Percentiles rank a stretch among this genome's conserved stretches.
These are phyloP conservation scores for Plestiodon gilberti DNA, from an alignment of 2,113 vertebrate species.

Conservation along the genomic window DNA sequence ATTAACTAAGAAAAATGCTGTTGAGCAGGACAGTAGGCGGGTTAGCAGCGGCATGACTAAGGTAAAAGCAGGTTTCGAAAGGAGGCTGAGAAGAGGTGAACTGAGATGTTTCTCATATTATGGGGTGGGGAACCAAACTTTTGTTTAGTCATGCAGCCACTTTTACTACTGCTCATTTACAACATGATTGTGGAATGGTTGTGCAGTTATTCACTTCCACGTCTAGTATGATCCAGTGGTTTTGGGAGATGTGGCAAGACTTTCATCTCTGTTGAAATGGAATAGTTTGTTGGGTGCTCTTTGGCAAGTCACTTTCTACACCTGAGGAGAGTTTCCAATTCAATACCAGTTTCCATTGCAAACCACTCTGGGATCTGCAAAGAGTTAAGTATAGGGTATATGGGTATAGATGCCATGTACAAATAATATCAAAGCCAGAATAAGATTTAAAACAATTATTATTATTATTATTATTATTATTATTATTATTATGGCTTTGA, in stretches of 20 bases:
- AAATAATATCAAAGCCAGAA: too few relatives aligned
- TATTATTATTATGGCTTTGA: too few relatives aligned
- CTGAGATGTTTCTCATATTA: not conserved
- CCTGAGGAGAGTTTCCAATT: not conserved
- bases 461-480: too few relatives aligned
- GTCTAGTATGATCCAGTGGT: too few relatives aligned
- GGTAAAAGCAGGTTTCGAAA: not conserved
- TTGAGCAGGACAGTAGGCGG: not conserved
- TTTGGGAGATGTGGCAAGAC: not conserved
- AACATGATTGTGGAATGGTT: not conserved
- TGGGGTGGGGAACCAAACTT: not conserved
- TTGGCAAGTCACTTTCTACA: not conserved
- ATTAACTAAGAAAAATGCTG: not conserved
- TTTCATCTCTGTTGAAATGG: not conserved
- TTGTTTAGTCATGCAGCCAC: not conserved
- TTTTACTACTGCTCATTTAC: not conserved
- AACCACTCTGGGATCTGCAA: not conserved
- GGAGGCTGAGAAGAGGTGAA: accelerated
- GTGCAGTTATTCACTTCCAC: too few relatives aligned
- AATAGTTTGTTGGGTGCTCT: not conserved
- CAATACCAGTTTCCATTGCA: not conserved
- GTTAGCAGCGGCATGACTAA: not conserved
- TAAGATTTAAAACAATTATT: too few relatives aligned
- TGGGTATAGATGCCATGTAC: too few relatives aligned
- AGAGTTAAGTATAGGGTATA: too few relatives aligned